Evolutionary conservation across 2,113 vertebrate species (phyloP).

Genomic region (Peromyscus leucopus): DNA sequence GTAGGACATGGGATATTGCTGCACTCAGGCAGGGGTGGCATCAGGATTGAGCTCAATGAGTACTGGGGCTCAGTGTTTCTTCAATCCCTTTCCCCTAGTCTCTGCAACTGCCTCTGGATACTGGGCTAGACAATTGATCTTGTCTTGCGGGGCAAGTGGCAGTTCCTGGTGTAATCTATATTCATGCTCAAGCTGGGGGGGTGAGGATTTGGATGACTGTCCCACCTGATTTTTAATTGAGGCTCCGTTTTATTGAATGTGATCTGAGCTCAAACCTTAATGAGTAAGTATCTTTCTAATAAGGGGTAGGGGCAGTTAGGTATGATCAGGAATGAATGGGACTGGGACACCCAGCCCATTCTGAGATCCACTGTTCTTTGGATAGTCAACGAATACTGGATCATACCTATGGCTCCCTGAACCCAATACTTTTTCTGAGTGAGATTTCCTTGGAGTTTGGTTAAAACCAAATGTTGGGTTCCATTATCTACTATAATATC

Average conservation of each 20-base stretch:
- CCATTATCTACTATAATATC: too few species aligned
- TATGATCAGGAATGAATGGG: neutral
- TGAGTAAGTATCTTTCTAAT: neutral
- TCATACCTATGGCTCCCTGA: neutral
- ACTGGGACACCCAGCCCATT: neutral
- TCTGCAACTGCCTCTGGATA: neutral
- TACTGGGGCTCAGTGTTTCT: neutral
- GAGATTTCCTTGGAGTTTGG: too few species aligned
- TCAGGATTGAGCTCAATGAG: neutral
- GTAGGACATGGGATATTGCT: neutral
- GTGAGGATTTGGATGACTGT: too few species aligned
- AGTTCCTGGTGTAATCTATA: too few species aligned
- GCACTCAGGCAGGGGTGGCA: neutral
- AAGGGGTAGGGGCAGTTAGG: neutral
- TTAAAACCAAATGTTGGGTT: too few species aligned
- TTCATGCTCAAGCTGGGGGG: too few species aligned
- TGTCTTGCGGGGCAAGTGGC: too few species aligned
- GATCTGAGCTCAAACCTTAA: neutral
- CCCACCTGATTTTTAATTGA: too few species aligned
- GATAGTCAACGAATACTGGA: neutral
- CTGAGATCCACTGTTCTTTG: neutral
- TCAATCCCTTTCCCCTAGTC: neutral
- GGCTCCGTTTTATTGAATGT: too few species aligned
- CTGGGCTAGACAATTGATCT: neutral
- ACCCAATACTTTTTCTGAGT: neutral